Base-by-base conservation (phyloP, 2,113 vertebrate genomes). In the Gasterosteus nipponicus region DNA sequence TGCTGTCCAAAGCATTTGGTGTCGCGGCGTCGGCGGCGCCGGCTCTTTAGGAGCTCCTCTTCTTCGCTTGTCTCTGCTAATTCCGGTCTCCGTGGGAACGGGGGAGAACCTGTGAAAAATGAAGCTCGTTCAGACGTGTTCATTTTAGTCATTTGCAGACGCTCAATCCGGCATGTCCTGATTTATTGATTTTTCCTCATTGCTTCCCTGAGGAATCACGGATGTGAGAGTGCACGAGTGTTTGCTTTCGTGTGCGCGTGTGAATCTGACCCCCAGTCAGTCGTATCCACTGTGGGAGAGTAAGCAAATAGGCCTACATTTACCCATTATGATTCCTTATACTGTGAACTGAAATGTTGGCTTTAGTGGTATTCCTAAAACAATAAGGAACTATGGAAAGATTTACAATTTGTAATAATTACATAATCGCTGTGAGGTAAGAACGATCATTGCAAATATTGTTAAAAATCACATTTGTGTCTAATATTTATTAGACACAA, bases 1-100 rank as follows among this genome's bases (percentile, higher is more conserved):
- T 64, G 70, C 82, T 87, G 90, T 86, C 89, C 80, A 81, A 82
- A 70, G 29, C 73, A 81, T 90, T 91, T 81, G 70, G n/a, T n/a
- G n/a, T n/a, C n/a, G n/a, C n/a, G n/a, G n/a, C n/a, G 64, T 51
- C 61, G 70, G 46, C 87, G 8, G 46, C 31, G 16, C 26, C 61
- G 15, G 77, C 77, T 68, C 83, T 84, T 81, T 68, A 56, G 73
- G 73, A 39, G 44, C 73, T 51, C 58, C 78, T 76, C 61, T 59
- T 81, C 57, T 59, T 75, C 15, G 67, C 54, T 75, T 85, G 82
- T 83, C 75, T 59, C 75, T 81, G 74, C 74, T 91, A 75, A 89
- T 90, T 82, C n/a, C 78, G 70, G 12, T 86, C 82, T 87, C 87
- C 60, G 39, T 75, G 80, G 83, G 58, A 83, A 85, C 69, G 42